phyloP scores from a whole-genome alignment of 2,888 invertebrate genomes.

The Diaphora mendica region DNA sequence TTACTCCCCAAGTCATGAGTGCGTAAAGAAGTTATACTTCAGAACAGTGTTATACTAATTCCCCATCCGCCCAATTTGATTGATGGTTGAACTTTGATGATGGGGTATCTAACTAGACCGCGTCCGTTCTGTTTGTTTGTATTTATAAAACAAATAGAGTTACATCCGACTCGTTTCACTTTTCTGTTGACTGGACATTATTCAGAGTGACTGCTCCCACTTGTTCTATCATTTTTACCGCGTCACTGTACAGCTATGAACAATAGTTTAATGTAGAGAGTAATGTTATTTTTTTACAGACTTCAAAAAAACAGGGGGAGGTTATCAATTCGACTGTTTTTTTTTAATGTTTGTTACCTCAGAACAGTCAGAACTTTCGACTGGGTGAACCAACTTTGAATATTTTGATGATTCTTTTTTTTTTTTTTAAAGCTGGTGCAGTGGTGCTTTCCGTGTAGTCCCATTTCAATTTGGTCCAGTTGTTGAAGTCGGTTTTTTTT shows the following conservation, averaged over 20 bases:
- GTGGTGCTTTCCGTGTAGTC: too few relatives aligned
- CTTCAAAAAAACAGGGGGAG: too few relatives aligned
- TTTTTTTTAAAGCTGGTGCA: too few relatives aligned
- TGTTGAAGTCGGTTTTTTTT: too few relatives aligned
- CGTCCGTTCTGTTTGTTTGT: conserved; percentile 20
- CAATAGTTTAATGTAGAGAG: conserved; percentile 21
- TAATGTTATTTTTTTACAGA: not conserved
- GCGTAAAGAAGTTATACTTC: too few relatives aligned
- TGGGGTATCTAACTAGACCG: not conserved
- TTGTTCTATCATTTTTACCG: conserved; percentile 25
- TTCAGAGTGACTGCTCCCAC: conserved; percentile 27
- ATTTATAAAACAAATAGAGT: conserved; percentile 27
- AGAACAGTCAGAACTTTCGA: too few relatives aligned
- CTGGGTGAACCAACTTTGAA: too few relatives aligned
- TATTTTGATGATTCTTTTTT: too few relatives aligned
- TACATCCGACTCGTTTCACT: conserved; percentile 18
- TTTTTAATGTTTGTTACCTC: too few relatives aligned
- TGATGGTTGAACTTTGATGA: not conserved
- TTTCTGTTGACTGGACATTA: conserved; percentile 12
- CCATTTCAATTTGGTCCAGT: too few relatives aligned
- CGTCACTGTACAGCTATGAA: not conserved
- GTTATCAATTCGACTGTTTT: too few relatives aligned
- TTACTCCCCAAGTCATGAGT: too few relatives aligned
- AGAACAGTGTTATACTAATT: not conserved
- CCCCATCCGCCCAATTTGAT: not conserved